Base-by-base conservation (phyloP, 2,113 vertebrate genomes). In the Atrichornis clamosus region DNA sequence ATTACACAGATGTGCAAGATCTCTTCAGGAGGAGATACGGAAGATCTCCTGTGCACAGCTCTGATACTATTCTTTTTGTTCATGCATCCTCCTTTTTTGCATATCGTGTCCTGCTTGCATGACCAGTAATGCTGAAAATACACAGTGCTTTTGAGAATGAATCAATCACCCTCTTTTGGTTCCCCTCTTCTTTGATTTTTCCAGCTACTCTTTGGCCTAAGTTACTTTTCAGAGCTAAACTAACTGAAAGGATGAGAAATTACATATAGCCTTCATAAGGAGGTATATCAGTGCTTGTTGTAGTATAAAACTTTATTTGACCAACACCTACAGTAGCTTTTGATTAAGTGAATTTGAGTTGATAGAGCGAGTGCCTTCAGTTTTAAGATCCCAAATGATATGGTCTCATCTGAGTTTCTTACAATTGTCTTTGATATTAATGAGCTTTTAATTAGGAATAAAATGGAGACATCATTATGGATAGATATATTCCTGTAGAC, bases 341-440 rank as follows among this genome's bases (percentile, higher is more conserved):
- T 73, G 23, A 60, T 26, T 33, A 84, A 87, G 17, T 65, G 7
- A 59, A 59, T 77, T 88, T 80, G 60, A 39, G 3, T 44, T 64
- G 17, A 59, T 37, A 56, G 1, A 20, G 23, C 24, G 30, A 50
- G 13, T 75, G 28, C 9, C 41, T 93, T 90, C 73, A n/a, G 0
- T 84, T 42, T 70, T 60, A 81, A 67, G 55, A 81, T 84, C 64
- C n/a, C 73, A 87, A 67, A 72, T 75, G 23, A 70, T 52, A 63
- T 26, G 5, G 28, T 81, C 20, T 91, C 56, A 53, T 68, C 39
- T 72, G 56, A 3, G 23, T 74, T 87, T 90, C 58, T 64, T 65
- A 52, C 11, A 67, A 67, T 39, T 49, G 17, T 68, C 41, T 92
- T 92, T 95, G 84, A 95, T 96, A 87, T 89, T 91, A 93, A 95